Percentiles rank a stretch among this genome's conserved stretches.
Evolutionary conservation across 1,140 invertebrate species (phyloP).

Genomic region (Heliconius congener): DNA sequence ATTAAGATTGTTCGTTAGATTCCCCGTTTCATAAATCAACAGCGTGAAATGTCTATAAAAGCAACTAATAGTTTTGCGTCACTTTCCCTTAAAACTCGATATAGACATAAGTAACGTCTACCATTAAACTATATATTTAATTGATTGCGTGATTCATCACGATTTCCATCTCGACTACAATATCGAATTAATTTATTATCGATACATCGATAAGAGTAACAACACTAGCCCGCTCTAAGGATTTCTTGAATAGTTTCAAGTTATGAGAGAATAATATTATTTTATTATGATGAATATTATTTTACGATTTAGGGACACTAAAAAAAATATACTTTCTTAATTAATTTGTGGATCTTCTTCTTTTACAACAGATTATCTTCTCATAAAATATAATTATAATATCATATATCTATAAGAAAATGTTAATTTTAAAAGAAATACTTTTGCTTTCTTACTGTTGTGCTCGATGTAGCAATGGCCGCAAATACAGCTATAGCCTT

Average conservation of each 20-base stretch:
- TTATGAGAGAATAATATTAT: constrained; percentile 8
- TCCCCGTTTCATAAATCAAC: neutral
- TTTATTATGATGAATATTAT: no score
- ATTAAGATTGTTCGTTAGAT: neutral
- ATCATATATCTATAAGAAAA: no score
- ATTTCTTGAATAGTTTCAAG: constrained; percentile 28
- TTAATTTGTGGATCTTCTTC: no score
- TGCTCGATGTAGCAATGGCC: no score
- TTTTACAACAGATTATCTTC: no score
- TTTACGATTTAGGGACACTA: no score
- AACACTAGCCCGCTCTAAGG: constrained; percentile 36
- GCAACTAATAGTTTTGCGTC: neutral
- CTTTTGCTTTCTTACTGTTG: no score
- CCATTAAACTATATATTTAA: constrained; percentile 43
- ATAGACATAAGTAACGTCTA: constrained; percentile 26
- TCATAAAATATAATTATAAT: no score
- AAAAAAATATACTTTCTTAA: no score
- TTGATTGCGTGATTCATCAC: constrained; percentile 47
- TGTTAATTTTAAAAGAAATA: no score
- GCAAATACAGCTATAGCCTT: no score
- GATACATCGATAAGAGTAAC: constrained; percentile 52
- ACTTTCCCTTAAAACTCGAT: neutral
- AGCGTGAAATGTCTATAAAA: neutral
- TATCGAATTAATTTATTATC: constrained; percentile 57
- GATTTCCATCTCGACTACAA: constrained; percentile 52